Evolutionary conservation across 2,888 invertebrate species (phyloP), one percentile per base, ranked within the genome.

Genomic region (Rhogogaster chlorosoma): DNA sequence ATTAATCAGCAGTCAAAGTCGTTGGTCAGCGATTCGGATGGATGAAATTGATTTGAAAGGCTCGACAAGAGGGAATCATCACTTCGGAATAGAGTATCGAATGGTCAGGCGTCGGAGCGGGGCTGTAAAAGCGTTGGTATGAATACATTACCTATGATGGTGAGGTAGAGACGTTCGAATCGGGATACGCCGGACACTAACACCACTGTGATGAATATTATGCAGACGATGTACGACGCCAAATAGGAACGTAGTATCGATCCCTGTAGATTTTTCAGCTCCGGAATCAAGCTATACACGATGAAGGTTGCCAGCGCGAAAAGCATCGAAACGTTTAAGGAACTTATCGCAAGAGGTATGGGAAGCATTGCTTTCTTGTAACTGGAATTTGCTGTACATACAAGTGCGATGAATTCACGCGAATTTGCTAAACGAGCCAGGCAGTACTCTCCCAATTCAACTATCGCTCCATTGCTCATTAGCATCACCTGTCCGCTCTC

Each of bases 241-340:
- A 71, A 71, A 38, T 71, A 71, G 9, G 36, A 38, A 2, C 38
- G 71, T 6, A 71, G 9, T 22, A 71, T 9, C n/a, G n/a, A 71
- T 36, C 96, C 96, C 89, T 96, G 96, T 15, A 96, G 93, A 91
- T 96, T 97, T 49, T 95, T 93, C 29, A 96, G 92, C 87, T 96
- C 96, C 0, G 96, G 95, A 84, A 96, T 94, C 67, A 95, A 91
- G 3, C 95, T 95, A 91, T 97, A 96, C 0, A 96, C 96, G 57
- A 96, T 89, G 88, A 96, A 71, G 36, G 71, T 71, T 38, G 22
- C 38, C 6, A 71, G n/a, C 18, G 18, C 32, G 71, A 71, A 71
- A n/a, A 71, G 71, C 18, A 22, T 9, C 18, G 71, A n/a, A n/a
- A 71, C 2, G 38, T 15, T 38, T 1, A 22, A 18, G 38, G n/a